Base-by-base conservation (phyloP, 2,113 vertebrate species). In the Ctenomys sociabilis region DNA sequence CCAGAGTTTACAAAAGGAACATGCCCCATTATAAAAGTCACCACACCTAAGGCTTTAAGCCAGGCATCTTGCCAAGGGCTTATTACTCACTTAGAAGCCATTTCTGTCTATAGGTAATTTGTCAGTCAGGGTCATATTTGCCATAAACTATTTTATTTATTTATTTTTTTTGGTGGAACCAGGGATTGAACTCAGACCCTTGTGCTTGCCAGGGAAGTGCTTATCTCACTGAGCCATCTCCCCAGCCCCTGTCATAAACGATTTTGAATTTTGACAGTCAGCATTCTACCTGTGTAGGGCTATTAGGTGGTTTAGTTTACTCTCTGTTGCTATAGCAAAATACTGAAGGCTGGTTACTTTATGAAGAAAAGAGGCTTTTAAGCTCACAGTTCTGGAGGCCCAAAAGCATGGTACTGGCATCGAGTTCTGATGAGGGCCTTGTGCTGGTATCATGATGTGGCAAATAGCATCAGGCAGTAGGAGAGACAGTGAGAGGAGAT, bases 241-340 rank as follows among this genome's bases (percentile, higher is more conserved):
- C n/a, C n/a, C n/a, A n/a, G n/a, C n/a, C n/a, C n/a, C n/a, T 80
- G 49, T 64, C 57, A 28, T 21, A 68, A 73, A 40, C 19, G 9
- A 0, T 81, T 21, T 49, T 35, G 19, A 24, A 70, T 77, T 28
- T 17, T 61, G 19, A 45, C 30, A 28, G 78, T 5, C 52, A 24
- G 63, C 22, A 5, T 40, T 91, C 77, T 64, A 45, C 28, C 35
- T 52, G 91, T 49, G 61, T 54, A 66, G 40, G 13, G 4, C 85
- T 73, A 28, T 45, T 43, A 90, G 9, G n/a, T 49, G 35, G 40
- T 45, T 89, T 83, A 49, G 35, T 57, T 16, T 28, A 40, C 40
- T 75, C 64, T 88, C 54, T 83, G 66, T 83, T 93, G 40, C 77
- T 21, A 7, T 82, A 63, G 88, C 40, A 82, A 88, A 66, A 72